These are phyloP conservation scores for Callipepla californica DNA, from an alignment of 2,113 vertebrate genomes.

Conservation along the genomic window DNA sequence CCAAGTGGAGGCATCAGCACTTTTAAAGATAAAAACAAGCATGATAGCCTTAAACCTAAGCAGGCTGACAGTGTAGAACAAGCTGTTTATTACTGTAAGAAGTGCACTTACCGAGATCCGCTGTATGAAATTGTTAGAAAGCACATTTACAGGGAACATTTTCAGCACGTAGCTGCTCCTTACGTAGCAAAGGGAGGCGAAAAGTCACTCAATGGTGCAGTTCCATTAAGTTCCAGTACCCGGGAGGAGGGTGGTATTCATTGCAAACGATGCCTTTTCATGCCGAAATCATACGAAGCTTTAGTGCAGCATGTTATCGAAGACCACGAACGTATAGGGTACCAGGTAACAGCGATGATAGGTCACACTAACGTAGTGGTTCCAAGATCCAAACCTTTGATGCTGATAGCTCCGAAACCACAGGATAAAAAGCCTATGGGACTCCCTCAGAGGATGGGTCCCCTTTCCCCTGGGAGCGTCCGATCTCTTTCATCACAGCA, in stretches of 20 bases:
- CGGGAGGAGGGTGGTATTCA: conserved; percentile 90
- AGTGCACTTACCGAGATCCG: conserved; percentile 99
- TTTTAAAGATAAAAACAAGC: conserved; percentile 92
- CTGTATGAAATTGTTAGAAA: conserved; percentile 98
- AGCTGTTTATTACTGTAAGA: conserved; percentile 99
- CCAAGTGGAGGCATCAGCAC: conserved; percentile 84
- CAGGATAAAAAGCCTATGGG: conserved; percentile 91
- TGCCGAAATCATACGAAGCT: conserved; percentile 96
- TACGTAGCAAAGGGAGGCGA: conserved; percentile 94
- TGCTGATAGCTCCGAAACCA: conserved; percentile 91
- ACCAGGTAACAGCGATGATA: conserved; percentile 99
- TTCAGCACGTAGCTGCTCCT: conserved; percentile 96
- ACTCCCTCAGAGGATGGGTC: conserved; percentile 89
- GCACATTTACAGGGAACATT: conserved; percentile 99
- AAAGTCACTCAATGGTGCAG: conserved; percentile 89
- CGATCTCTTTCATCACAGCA: conserved; percentile 90
- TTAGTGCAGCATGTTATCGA: conserved; percentile 98
- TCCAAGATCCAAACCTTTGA: conserved; percentile 91
- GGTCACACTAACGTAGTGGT: conserved; percentile 98
- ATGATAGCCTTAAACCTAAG: conserved; percentile 89
- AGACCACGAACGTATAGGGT: conserved; percentile 96
- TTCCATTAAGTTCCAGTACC: conserved; percentile 79
- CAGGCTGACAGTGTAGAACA: conserved; percentile 93
- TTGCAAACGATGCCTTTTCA: conserved; percentile 98
- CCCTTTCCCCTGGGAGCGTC: conserved; percentile 84